Conservation (phyloP, 2,113 vertebrate species). For the Antigone vipio region DNA sequence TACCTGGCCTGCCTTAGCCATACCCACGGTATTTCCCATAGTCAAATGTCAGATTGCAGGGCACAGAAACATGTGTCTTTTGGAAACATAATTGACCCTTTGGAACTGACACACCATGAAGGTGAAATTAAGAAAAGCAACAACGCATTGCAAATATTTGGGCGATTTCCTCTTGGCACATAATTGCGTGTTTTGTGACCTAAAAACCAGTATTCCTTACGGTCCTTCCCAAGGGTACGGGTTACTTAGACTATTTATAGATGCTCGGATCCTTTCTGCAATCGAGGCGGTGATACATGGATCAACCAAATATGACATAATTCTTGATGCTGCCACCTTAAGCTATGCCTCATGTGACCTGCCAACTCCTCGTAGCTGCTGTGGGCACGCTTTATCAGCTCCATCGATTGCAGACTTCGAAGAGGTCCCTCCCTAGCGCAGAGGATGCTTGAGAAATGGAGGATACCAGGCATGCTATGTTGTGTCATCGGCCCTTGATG, state of each 20-base stretch:
- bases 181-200: constrained; percentile 17
- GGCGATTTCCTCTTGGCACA: constrained; percentile 17
- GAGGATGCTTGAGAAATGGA: constrained; percentile 32
- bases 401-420: constrained; percentile 31
- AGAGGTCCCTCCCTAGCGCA: constrained; percentile 32
- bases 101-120: neutral
- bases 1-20: neutral
- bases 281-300: neutral
- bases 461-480: neutral
- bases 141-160: neutral
- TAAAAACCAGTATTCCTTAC: neutral
- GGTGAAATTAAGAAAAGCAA: neutral
- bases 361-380: neutral
- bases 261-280: neutral
- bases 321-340: neutral
- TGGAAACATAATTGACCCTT: neutral
- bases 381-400: constrained; percentile 26
- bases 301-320: neutral
- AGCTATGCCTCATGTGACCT: neutral
- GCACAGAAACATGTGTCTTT: neutral
- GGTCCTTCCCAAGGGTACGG: neutral
- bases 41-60: neutral
- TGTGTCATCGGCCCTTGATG: neutral
- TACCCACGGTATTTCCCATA: neutral
- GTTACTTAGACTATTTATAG: neutral